phyloP scores from a whole-genome alignment of 2,113 vertebrate genomes.

The Pantherophis guttatus region DNA sequence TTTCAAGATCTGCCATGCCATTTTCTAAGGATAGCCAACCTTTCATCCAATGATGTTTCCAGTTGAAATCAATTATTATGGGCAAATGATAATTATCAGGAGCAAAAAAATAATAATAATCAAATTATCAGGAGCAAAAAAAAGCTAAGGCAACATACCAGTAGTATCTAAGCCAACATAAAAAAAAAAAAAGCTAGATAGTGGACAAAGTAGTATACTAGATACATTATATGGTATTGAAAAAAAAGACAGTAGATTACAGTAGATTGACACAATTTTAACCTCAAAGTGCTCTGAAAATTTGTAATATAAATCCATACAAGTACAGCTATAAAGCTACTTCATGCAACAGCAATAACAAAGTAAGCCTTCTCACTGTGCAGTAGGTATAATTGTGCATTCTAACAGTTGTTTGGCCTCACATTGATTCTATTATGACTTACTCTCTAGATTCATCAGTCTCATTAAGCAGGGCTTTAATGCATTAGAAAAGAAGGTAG shows the following conservation, averaged over 20 bases:
- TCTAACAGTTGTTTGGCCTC: not conserved
- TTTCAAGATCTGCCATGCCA: not conserved
- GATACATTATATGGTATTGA: not conserved
- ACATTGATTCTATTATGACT: not conserved
- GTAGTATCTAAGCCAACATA: not conserved
- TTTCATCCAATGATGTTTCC: not conserved
- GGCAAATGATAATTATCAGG: too few species aligned
- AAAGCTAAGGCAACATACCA: not conserved
- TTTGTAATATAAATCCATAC: not conserved
- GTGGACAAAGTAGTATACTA: not conserved
- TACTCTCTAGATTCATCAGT: not conserved
- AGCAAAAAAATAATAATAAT: too few species aligned
- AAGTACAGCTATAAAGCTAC: not conserved
- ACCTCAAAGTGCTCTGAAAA: not conserved
- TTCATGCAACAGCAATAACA: not conserved
- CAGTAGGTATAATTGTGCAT: not conserved
- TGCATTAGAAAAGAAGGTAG: not conserved
- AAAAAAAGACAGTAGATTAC: not conserved
- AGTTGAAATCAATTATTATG: not conserved
- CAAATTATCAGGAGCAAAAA: not conserved
- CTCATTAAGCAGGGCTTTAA: not conserved
- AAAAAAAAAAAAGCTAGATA: not conserved
- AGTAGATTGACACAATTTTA: not conserved
- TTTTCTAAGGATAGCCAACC: not conserved
- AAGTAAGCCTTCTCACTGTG: not conserved